Base-by-base conservation (phyloP, 2,888 invertebrate genomes). In the Cloeon dipterum region DNA sequence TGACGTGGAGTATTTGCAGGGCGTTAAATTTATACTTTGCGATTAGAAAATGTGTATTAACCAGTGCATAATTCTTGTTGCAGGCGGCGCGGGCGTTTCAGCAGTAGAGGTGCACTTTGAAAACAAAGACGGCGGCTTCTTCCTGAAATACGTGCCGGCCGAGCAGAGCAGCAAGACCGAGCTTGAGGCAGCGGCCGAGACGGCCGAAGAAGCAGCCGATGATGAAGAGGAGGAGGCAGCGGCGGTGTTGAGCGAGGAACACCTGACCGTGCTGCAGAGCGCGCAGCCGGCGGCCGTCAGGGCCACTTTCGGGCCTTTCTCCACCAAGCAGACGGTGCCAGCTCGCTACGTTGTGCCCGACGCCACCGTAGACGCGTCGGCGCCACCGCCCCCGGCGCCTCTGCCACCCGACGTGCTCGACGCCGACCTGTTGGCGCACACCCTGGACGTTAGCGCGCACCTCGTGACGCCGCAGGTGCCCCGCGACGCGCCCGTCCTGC, bases 91-190 rank as follows among this genome's bases (percentile, higher is more conserved):
- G n/a, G n/a, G n/a, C n/a, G n/a, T n/a, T n/a, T n/a, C n/a, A n/a
- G n/a, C n/a, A n/a, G n/a, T n/a, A n/a, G 85, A 83, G 63, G 83
- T 86, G 49, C 85, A 85, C 57, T 85, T 86, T 56, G 85, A 86
- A 61, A 81, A 81, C 55, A 78, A 83, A 51, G 86, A 85, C 55
- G 83, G 83, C 47, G 85, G 85, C 35, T 86, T 85, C 62, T 86
- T 86, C 57, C 61, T 86, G 49, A 81, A 81, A 56, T 83, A 83
- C 54, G 71, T 74, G 42, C 70, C 75, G 11, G 44, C 46, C 44
- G 44, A 45, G 41, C 43, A 44, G 44, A 41, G 59, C 58, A 13
- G 58, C 57, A 25, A 59, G 61, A 21, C 16, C 11, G 39, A 39
- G 18, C 25, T 34, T 8, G 37, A 19, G 2, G 14, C 20, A 18